Percentiles rank a stretch among this genome's conserved stretches.
Conservation (phyloP, 2,888 invertebrate species). For the Phyllotreta striolata region DNA sequence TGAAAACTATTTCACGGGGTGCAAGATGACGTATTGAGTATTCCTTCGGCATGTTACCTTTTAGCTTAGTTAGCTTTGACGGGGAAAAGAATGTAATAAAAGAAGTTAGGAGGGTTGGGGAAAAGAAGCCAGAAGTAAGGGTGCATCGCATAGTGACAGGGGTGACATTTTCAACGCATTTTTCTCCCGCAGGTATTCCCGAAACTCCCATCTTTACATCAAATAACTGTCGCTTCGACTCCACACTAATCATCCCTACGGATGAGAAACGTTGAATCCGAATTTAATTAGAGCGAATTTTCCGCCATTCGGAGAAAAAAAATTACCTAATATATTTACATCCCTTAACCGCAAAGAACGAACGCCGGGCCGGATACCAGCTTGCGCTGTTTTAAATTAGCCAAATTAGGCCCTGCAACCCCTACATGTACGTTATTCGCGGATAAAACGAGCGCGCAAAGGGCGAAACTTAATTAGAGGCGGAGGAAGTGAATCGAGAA, state of each 20-base stretch:
- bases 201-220: too few species aligned
- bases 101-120: slow-evolving; percentile 53
- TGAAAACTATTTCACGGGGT: too few species aligned
- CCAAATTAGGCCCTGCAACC: slow-evolving; percentile 14
- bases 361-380: neutral
- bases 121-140: too few species aligned
- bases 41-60: slow-evolving; percentile 56
- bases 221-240: too few species aligned
- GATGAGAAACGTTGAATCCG: neutral
- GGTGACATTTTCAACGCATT: too few species aligned
- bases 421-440: slow-evolving; percentile 6
- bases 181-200: too few species aligned
- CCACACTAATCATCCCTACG: too few species aligned
- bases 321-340: slow-evolving; percentile 15
- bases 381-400: slow-evolving; percentile 21
- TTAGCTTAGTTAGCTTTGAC: slow-evolving; percentile 58
- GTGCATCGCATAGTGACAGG: too few species aligned
- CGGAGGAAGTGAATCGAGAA: slow-evolving; percentile 24
- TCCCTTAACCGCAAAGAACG: slow-evolving; percentile 12
- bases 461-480: slow-evolving; percentile 25
- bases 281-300: slow-evolving; percentile 10
- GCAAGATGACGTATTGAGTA: slow-evolving; percentile 50
- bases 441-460: slow-evolving; percentile 23
- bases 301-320: slow-evolving; percentile 3
- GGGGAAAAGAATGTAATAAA: slow-evolving; percentile 59